Base-by-base conservation (phyloP, 2,113 vertebrate genomes). In the Acrocephalus kingi region DNA sequence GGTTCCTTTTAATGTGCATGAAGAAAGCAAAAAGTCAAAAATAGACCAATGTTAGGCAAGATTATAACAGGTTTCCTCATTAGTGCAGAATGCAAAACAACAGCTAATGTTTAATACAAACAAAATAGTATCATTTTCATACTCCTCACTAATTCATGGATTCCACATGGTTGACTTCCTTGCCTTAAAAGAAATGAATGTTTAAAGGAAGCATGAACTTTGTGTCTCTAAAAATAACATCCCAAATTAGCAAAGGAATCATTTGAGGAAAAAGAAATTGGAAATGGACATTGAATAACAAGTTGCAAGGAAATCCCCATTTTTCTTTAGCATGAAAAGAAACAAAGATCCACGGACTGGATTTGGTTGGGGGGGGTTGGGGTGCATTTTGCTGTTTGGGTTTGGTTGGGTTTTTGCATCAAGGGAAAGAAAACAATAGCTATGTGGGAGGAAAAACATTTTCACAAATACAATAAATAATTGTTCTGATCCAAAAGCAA, bases 391-490 rank as follows among this genome's bases (percentile, higher is more conserved):
- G 35, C 46, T 74, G 10, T 49, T 33, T 79, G 23, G 13, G 24
- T 69, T 59, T 89, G 56, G 39, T 35, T 52, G 28, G 3, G 27
- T 35, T 51, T 80, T 78, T 84, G 39, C 21, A 74, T 58, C 31
- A 77, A 87, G 48, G 64, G 64, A 89, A 86, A 94, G n/a, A 67
- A 82, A 95, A 90, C 12, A 78, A 81, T 11, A 90, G 24, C 51
- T 58, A 77, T 7, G 10, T 61, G 59, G 67, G 80, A 82, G 30
- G 28, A 45, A 84, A 92, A 87, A 82, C 52, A 83, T 84, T 86
- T 95, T 88, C 69, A 95, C 94, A 96, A 93, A 89, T 35, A 91
- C 6, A 97, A 96, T 97, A 97, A 97, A 97, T 97, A 97, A 17
- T 15, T 83, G 55, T 30, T 88, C 79, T 67, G 51, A 86, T 87